Evolutionary conservation across 2,797 vertebrate genomes (phyloP).

Genomic region (Urophycis tenuis): DNA sequence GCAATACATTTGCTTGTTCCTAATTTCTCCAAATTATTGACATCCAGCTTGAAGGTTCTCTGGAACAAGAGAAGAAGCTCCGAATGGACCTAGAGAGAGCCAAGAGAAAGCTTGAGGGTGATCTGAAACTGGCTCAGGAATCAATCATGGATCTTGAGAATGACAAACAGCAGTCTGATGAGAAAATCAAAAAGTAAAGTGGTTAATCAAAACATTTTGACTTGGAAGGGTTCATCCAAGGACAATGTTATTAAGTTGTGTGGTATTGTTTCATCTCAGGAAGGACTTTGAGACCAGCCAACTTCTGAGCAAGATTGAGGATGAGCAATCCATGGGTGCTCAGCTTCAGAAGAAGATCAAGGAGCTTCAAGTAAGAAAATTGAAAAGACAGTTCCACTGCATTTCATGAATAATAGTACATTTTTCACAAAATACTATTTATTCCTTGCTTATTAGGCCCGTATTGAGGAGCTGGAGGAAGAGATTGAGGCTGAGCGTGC

Average conservation of each 20-base stretch:
- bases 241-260: constrained; percentile 51
- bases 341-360: constrained; percentile 80
- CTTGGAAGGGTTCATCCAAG: background rate
- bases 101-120: constrained; percentile 81
- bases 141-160: constrained; percentile 78
- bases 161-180: constrained; percentile 79
- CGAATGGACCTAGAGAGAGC: constrained; percentile 77
- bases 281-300: constrained; percentile 86
- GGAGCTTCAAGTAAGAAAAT: background rate
- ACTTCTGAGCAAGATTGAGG: constrained; percentile 79
- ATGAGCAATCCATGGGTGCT: constrained; percentile 76
- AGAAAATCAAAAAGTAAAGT: constrained; percentile 82
- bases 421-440: no score
- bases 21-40: no score
- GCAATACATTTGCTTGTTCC: background rate
- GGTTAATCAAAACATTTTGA: constrained; percentile 53
- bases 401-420: background rate
- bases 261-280: constrained; percentile 48
- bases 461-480: no score
- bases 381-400: background rate
- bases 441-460: no score
- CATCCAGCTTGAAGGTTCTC: constrained; percentile 80
- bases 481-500: constrained; percentile 22
- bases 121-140: constrained; percentile 82
- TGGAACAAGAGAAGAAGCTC: constrained; percentile 83